Evolutionary conservation across 2,888 invertebrate genomes (phyloP).

Genomic region (Acanthococcus lagerstroemiae): DNA sequence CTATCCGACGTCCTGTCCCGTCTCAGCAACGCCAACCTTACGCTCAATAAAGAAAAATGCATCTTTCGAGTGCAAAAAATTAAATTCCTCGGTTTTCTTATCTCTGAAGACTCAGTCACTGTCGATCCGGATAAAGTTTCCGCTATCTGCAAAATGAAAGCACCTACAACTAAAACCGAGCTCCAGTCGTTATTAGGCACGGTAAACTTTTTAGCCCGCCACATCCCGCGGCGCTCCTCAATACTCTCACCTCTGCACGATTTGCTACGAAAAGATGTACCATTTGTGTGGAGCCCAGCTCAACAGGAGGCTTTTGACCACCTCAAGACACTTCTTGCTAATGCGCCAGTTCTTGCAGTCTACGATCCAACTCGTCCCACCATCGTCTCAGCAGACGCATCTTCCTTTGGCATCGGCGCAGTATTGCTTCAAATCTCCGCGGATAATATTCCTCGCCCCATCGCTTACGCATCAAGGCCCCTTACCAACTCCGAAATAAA

Average conservation of each 20-base stretch:
- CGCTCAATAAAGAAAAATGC: slow-evolving; percentile 38
- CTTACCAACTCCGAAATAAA: background rate
- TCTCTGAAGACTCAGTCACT: slow-evolving; percentile 33
- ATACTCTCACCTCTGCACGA: slow-evolving; percentile 28
- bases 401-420: background rate
- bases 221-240: slow-evolving; percentile 19
- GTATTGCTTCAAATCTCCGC: slow-evolving; percentile 22
- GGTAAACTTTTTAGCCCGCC: slow-evolving; percentile 20
- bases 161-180: slow-evolving; percentile 27
- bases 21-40: slow-evolving; percentile 9
- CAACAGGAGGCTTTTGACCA: slow-evolving; percentile 30
- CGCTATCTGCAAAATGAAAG: slow-evolving; percentile 24
- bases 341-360: slow-evolving; percentile 6
- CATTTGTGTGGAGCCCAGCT: slow-evolving; percentile 26
- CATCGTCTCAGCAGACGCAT: background rate
- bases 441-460: background rate
- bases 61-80: slow-evolving; percentile 35
- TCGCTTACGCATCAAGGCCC: background rate
- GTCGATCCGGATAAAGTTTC: slow-evolving; percentile 27
- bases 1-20: slow-evolving; percentile 16
- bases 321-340: slow-evolving; percentile 24
- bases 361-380: background rate
- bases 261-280: slow-evolving; percentile 17
- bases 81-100: slow-evolving; percentile 37
- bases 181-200: slow-evolving; percentile 29